Base-by-base conservation (phyloP, 2,113 vertebrate species). In the Triplophysa dalaica region DNA sequence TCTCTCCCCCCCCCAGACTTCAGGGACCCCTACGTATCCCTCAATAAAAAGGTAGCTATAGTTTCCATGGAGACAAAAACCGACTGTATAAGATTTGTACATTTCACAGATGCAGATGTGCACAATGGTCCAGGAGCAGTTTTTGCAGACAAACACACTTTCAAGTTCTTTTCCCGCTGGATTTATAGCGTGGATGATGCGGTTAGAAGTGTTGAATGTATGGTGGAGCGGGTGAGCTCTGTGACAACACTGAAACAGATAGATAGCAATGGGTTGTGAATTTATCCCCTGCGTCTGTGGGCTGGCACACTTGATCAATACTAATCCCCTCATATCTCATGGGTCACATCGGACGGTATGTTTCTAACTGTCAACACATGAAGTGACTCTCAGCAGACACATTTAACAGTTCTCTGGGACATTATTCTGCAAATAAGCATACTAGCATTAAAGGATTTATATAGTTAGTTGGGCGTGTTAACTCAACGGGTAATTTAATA, bases 331-430 rank as follows among this genome's bases (percentile, higher is more conserved):
- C 38, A 68, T 54, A 52, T 43, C 26, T 78, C 79, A 79, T 29
- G 60, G 79, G 83, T 81, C 79, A 81, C 66, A 79, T 81, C 66
- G 48, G 75, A 60, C 65, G 52, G 26, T 21, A 75, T 78, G 84
- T 89, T 84, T 65, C 26, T 90, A 87, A 87, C 77, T 86, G 87
- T 88, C 87, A 82, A 66, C 45, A 79, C 80, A 78, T 43, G 19
- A 63, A 33, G 62, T 38, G 60, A 64, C 70, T 54, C 61, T 65
- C 38, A 33, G 41, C 41, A 69, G 52, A 68, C 50, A 2, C n/a
- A 52, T 56, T 77, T 52, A 72, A 67, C 38, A 3, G 66, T 81
- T 68, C 26, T 77, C 68, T 63, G 63, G 73, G 12, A 67, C 43
- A 61, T 63, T 17, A 74, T 48, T 22, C 56, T 60, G 50, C 8